Base-by-base conservation (phyloP, 1,140 invertebrate species). In the Dendrolimus kikuchii region DNA sequence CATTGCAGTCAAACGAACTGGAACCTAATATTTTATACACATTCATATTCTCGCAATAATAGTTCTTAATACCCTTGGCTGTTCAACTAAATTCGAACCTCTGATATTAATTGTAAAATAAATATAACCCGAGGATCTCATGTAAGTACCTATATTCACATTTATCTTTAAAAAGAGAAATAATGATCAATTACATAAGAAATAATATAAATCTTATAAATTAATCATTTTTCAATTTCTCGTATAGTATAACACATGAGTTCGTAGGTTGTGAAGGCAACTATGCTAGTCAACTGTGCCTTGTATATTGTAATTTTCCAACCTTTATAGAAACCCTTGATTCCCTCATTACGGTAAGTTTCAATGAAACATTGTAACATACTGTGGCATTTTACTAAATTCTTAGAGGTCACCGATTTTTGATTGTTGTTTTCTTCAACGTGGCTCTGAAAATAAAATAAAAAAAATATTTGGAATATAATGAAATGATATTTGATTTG, bases 191-290 rank as follows among this genome's bases (percentile, higher is more conserved):
- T 23, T 23, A 2, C 23, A 23, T 2, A 23, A 23, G 23, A 23
- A 2, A 23, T 23, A 4, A n/a, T 5, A 37, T n/a, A 49, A 45
- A 45, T 47, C 8, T 36, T 47, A 7, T 4, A 5, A 23, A 23
- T 47, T 37, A 8, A 37, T n/a, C 42, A 40, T 36, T 9, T 38
- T 52, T 10, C 37, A 64, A 10, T 23, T 45, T 81, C 68, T 44
- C 73, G 71, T 38, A 81, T 57, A 1, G 62, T 49, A 51, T 64
- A 76, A 52, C 81, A 83, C 2, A 71, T 45, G 5, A 81, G 57
- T 59, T 86, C 82, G 44, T 86, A 86, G 3, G 78, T 71, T 0
- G 78, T 81, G 53, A 83, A 86, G 0, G 76, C 72, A 4, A 79
- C 51, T 0, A 83, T 53, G 50, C 71, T 80, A 4, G 71, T 71